phyloP scores from a whole-genome alignment of 2,888 invertebrate genomes.

The Patella pellucida region DNA sequence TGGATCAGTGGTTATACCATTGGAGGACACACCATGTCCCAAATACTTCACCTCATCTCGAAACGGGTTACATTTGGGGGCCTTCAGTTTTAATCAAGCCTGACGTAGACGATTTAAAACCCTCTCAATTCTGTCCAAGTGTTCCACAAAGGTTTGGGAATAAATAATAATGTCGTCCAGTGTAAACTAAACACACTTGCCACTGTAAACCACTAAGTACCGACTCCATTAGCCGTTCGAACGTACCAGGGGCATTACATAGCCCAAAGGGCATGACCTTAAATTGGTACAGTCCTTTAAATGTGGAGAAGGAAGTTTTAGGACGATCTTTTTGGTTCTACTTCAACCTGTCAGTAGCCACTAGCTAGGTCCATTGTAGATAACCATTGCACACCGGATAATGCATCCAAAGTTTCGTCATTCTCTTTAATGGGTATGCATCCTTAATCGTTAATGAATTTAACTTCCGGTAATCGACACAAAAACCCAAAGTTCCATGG shows the following conservation, averaged over 20 bases:
- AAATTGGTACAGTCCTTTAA: conserved; percentile 6
- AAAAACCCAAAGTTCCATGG: too few species aligned
- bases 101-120: not conserved
- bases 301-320: not conserved
- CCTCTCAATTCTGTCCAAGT: too few species aligned
- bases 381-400: not conserved
- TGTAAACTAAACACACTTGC: not conserved
- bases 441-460: not conserved
- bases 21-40: conserved; percentile 15
- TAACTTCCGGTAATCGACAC: not conserved
- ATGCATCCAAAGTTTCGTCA: not conserved
- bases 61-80: conserved; percentile 29
- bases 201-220: not conserved
- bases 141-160: not conserved
- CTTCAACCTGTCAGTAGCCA: conserved; percentile 1
- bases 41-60: conserved; percentile 23
- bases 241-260: not conserved
- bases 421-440: not conserved
- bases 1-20: not conserved
- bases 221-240: not conserved
- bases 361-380: conserved; percentile 5
- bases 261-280: not conserved
- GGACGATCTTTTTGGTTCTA: not conserved
- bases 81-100: conserved; percentile 24
- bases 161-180: conserved; percentile 6